Percentiles rank a stretch among this genome's conserved stretches.
phyloP scores from a whole-genome alignment of 2,888 invertebrate genomes.

The Plebejus melissa region DNA sequence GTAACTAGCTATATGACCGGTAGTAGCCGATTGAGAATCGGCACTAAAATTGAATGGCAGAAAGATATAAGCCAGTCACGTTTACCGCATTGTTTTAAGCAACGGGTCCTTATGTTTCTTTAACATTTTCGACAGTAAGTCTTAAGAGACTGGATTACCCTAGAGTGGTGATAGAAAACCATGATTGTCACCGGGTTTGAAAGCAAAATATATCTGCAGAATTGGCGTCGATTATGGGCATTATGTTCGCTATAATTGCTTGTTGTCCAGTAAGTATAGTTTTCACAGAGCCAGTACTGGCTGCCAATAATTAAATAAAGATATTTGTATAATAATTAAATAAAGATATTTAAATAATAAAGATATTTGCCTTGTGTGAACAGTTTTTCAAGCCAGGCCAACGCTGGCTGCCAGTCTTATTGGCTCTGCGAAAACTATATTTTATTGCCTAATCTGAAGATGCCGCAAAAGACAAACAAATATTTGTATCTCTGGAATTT shows the following conservation, averaged over 20 bases:
- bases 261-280: neutral
- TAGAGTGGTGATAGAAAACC: neutral
- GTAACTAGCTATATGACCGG: no score
- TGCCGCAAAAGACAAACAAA: neutral
- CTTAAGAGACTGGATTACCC: neutral
- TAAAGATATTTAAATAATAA: no score
- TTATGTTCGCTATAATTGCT: neutral
- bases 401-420: no score
- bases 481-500: neutral
- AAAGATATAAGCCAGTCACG: neutral
- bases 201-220: neutral
- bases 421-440: no score
- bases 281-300: no score
- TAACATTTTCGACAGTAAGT: neutral
- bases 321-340: no score
- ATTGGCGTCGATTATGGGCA: neutral
- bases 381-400: no score
- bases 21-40: neutral
- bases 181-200: neutral
- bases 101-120: neutral
- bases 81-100: neutral
- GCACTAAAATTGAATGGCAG: neutral
- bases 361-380: no score
- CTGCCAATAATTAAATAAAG: no score
- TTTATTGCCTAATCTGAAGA: neutral